Evolutionary conservation across 37 sponge, comb jelly and placozoan species (phyloP).

Genomic region (Eunapius fragilis): DNA sequence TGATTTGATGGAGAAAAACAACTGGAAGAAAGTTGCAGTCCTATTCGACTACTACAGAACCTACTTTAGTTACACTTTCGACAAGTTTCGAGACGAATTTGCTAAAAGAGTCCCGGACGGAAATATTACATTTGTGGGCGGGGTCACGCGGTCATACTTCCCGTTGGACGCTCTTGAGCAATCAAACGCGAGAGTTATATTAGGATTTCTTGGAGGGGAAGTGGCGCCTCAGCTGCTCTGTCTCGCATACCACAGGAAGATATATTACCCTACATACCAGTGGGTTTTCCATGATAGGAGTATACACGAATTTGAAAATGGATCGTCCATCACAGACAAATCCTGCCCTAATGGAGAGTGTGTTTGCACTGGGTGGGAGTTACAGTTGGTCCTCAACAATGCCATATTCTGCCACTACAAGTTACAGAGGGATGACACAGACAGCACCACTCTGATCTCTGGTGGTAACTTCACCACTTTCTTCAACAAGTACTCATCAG

Average conservation of each 20-base stretch:
- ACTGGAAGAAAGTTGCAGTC: background rate
- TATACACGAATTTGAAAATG: background rate
- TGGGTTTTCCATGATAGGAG: conserved; percentile 38
- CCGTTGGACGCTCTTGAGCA: conserved; percentile 2
- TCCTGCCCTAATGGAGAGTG: background rate
- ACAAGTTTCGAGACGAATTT: background rate
- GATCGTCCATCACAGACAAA: background rate
- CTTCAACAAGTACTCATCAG: background rate
- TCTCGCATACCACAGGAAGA: conserved; percentile 14
- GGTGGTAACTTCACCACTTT: background rate
- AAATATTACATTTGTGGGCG: background rate
- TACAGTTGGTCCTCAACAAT: conserved; percentile 6
- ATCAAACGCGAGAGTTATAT: background rate
- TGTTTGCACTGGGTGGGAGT: background rate
- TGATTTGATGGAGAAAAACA: background rate
- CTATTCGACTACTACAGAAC: background rate
- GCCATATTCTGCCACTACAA: conserved; percentile 8
- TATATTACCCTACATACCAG: conserved; percentile 30
- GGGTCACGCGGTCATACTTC: background rate
- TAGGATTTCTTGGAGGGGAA: background rate
- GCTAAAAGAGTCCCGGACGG: background rate
- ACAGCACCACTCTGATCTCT: background rate
- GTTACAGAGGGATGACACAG: background rate
- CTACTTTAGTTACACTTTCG: background rate
- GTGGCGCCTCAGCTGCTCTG: conserved; percentile 26